Conservation (phyloP, 2,797 vertebrate species). For the Cryptoblepharus egeriae region DNA sequence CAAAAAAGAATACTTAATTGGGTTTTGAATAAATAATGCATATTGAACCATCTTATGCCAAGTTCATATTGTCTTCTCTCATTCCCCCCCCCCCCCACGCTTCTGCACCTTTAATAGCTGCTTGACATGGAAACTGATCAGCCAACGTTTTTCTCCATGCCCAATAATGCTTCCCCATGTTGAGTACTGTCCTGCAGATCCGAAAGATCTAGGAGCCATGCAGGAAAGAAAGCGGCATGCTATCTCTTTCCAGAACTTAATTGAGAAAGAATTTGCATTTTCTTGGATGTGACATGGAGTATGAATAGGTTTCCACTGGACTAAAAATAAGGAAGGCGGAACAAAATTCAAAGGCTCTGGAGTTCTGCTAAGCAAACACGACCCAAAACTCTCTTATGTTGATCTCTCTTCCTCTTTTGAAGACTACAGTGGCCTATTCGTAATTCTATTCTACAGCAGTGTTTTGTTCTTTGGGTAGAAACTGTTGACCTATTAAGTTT, state of each 20-base stretch:
- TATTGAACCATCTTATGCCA: not conserved
- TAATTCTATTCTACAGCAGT: slow-evolving; percentile 5
- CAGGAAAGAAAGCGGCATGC: not conserved
- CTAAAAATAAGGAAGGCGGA: not conserved
- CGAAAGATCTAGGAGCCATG: not conserved
- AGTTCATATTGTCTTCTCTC: not conserved
- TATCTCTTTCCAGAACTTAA: not conserved
- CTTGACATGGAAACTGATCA: not conserved
- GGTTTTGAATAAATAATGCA: not conserved
- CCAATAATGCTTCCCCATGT: not conserved
- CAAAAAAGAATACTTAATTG: not conserved
- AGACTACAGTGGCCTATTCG: not conserved
- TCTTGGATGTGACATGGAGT: not conserved
- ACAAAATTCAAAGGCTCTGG: not conserved
- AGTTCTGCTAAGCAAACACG: not conserved
- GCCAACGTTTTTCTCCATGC: not conserved
- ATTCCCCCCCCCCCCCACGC: too few relatives aligned
- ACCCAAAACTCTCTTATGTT: not conserved
- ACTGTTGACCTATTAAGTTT: slow-evolving; percentile 21
- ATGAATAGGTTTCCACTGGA: not conserved
- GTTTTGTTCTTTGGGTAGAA: slow-evolving; percentile 16
- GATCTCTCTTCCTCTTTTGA: slow-evolving; percentile 3
- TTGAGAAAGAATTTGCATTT: not conserved
- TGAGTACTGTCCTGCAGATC: too few relatives aligned
- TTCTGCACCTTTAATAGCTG: not conserved